A percentile compares a stretch with the other conserved stretches of the same genome.
phyloP scores from a whole-genome alignment of 2,888 invertebrate species.

The Leptopilina syphax region DNA sequence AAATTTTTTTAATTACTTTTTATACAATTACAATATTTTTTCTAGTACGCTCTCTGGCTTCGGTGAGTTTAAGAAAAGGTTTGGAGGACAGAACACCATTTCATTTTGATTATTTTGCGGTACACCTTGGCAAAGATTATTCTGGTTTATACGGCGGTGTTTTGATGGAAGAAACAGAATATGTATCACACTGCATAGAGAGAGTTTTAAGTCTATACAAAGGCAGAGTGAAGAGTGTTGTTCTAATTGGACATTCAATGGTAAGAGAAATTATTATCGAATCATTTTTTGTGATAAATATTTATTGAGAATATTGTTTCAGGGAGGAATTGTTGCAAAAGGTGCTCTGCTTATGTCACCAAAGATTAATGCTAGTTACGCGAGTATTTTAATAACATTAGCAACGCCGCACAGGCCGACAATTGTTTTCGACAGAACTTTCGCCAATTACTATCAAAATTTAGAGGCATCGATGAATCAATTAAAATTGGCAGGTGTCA shows the following conservation, averaged over 20 bases:
- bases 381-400: constrained; percentile 87
- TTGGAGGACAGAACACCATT: constrained; percentile 83
- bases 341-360: constrained; percentile 82
- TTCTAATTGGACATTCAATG: constrained; percentile 97
- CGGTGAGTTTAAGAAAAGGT: constrained; percentile 92
- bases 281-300: constrained; percentile 1
- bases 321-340: constrained; percentile 92
- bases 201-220: constrained; percentile 87
- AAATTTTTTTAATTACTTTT: no score
- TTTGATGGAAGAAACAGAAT: constrained; percentile 86
- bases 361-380: constrained; percentile 78
- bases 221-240: constrained; percentile 79
- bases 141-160: constrained; percentile 91
- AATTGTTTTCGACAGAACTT: constrained; percentile 84
- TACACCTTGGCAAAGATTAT: constrained; percentile 93
- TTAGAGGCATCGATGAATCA: constrained; percentile 74
- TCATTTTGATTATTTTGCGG: constrained; percentile 95
- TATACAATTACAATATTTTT: constrained; percentile 28
- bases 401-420: constrained; percentile 91
- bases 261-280: constrained; percentile 76
- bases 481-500: constrained; percentile 68
- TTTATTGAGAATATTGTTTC: constrained; percentile 59
- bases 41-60: constrained; percentile 92
- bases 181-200: constrained; percentile 84
- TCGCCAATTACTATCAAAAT: constrained; percentile 79